Evolutionary conservation across 2,113 vertebrate species (phyloP).

Genomic region (Rutilus rutilus): DNA sequence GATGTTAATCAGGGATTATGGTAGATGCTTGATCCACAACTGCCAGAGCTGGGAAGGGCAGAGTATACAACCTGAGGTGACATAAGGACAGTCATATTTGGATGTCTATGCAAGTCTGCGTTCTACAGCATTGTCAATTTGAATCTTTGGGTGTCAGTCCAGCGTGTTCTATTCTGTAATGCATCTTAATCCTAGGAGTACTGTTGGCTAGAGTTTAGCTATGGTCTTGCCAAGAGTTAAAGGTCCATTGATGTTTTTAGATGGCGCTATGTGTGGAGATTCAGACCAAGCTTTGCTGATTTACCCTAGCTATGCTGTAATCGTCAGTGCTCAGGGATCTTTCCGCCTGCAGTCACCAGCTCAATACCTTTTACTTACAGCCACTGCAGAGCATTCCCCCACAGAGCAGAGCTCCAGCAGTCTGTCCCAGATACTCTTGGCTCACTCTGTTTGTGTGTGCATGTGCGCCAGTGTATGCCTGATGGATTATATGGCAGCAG

Average conservation of each 20-base stretch:
- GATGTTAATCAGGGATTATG: constrained; percentile 32
- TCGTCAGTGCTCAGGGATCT: constrained; percentile 72
- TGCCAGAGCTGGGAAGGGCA: constrained; percentile 2
- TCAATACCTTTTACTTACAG: constrained; percentile 77
- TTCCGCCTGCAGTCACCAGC: constrained; percentile 74
- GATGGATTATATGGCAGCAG: constrained; percentile 69
- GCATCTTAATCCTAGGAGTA: not conserved
- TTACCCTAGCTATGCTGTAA: constrained; percentile 55
- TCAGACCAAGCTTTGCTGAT: constrained; percentile 13
- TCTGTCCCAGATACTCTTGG: constrained; percentile 70
- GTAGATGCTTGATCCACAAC: constrained; percentile 28
- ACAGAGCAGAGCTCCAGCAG: constrained; percentile 53
- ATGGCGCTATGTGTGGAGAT: not conserved
- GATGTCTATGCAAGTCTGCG: not conserved
- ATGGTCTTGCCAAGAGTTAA: not conserved
- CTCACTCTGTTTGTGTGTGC: constrained; percentile 52
- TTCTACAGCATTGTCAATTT: not conserved
- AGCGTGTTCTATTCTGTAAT: not conserved
- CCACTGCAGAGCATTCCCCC: constrained; percentile 62
- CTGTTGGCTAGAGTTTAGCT: not conserved
- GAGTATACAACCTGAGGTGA: not conserved
- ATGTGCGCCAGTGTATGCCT: constrained; percentile 55
- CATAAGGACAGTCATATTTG: constrained; percentile 10
- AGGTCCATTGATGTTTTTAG: constrained; percentile 18
- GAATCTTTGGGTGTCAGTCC: not conserved